phyloP scores from a whole-genome alignment of 2,113 vertebrate genomes.

The Rallus limicola region DNA sequence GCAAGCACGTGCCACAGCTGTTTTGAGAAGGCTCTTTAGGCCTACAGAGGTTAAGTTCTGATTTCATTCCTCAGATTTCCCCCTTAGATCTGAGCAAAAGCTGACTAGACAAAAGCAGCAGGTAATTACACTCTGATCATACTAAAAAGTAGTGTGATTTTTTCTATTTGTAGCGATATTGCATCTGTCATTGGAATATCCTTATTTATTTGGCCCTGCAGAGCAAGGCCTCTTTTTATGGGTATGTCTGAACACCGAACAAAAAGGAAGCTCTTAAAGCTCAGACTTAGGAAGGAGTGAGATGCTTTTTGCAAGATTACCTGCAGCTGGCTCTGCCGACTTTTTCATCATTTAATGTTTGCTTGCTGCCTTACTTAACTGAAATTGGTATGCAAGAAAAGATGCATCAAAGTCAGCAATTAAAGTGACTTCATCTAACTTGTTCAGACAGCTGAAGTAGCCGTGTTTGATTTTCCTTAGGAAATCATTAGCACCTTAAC shows the following conservation, averaged over 20 bases:
- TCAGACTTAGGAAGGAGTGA: background rate
- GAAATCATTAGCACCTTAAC: constrained; percentile 75
- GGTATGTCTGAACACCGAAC: background rate
- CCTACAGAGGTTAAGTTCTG: background rate
- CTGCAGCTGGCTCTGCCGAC: constrained; percentile 9
- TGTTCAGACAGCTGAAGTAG: constrained; percentile 51
- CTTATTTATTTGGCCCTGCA: background rate
- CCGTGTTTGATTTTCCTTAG: constrained; percentile 70
- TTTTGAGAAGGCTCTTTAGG: background rate
- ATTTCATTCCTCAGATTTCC: background rate
- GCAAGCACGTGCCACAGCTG: background rate
- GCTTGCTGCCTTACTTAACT: background rate
- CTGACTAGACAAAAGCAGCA: background rate
- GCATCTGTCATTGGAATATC: background rate
- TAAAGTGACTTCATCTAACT: constrained; percentile 66
- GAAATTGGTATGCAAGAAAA: constrained; percentile 69
- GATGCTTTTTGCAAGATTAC: background rate
- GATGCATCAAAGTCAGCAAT: constrained; percentile 67
- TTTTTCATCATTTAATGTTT: background rate
- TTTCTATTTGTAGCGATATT: background rate
- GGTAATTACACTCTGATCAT: background rate
- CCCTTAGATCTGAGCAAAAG: background rate
- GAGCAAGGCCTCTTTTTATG: background rate
- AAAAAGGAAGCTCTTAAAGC: background rate
- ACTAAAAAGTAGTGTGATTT: background rate